Conservation (phyloP, 2,113 vertebrate genomes). For the Myodes glareolus region DNA sequence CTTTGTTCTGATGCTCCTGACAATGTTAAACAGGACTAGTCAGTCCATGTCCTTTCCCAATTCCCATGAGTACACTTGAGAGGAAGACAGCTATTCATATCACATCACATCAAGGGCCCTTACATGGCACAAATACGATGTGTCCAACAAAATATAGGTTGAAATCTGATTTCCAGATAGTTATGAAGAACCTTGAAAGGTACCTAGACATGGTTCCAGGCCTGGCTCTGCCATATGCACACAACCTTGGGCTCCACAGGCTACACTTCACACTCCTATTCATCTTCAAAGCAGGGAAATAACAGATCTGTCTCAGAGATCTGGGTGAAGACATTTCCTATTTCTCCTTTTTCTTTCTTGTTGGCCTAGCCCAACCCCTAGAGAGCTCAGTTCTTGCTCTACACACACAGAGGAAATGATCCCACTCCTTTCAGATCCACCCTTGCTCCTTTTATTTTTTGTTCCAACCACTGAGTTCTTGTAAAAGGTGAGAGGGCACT, state of each 20-base stretch:
- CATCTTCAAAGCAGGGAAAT: neutral
- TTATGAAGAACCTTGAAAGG: too few relatives aligned
- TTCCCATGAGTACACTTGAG: neutral
- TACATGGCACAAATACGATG: too few relatives aligned
- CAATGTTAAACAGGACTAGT: too few relatives aligned
- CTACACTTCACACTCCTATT: fast-evolving
- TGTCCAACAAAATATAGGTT: neutral
- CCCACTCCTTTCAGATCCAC: fast-evolving
- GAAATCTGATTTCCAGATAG: neutral
- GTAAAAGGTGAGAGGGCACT: neutral
- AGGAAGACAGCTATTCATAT: neutral
- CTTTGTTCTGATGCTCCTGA: neutral
- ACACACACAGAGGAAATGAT: neutral
- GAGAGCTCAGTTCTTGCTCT: neutral
- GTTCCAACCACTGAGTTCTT: fast-evolving
- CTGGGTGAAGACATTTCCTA: too few relatives aligned
- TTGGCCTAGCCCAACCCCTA: fast-evolving
- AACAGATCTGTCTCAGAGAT: neutral
- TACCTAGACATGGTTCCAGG: neutral
- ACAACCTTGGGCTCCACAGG: fast-evolving
- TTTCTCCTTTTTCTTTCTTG: too few relatives aligned
- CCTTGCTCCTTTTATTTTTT: fast-evolving
- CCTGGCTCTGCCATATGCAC: neutral
- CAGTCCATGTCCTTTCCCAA: neutral
- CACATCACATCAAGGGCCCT: neutral